Percentiles rank a stretch among this genome's conserved stretches.
Evolutionary conservation across 2,113 vertebrate species (phyloP).

Genomic region (Coptodon bakossiorum): DNA sequence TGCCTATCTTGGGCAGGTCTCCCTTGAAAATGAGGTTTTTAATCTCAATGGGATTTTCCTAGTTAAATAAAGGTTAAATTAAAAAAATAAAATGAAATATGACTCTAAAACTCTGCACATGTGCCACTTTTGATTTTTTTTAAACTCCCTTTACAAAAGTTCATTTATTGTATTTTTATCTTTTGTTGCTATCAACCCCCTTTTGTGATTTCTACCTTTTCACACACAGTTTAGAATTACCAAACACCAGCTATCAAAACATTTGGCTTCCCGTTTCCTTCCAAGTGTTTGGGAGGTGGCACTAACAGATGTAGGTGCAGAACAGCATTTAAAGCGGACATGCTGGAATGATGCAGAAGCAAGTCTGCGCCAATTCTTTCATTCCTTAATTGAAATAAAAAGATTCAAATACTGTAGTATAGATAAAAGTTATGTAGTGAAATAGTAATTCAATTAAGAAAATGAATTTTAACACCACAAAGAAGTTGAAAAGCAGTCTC

Average conservation of each 20-base stretch:
- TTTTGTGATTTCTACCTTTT: background rate
- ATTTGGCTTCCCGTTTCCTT: background rate
- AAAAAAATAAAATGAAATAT: background rate
- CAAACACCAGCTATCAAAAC: rapidly evolving
- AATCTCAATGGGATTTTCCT: background rate
- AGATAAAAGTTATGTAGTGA: background rate
- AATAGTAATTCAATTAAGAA: background rate
- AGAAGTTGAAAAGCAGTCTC: background rate
- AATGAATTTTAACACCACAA: background rate
- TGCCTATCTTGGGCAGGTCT: background rate
- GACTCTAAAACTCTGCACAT: background rate
- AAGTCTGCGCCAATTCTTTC: rapidly evolving
- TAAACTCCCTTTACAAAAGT: background rate
- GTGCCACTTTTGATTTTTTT: background rate
- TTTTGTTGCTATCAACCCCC: background rate
- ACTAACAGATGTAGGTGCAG: background rate
- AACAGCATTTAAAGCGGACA: background rate
- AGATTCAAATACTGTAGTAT: background rate
- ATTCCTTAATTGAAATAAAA: background rate
- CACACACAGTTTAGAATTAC: background rate
- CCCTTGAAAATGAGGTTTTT: background rate
- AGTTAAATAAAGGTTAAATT: background rate
- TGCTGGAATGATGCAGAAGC: background rate
- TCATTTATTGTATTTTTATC: background rate
- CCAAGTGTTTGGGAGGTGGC: background rate